Percentiles rank a stretch among this genome's conserved stretches.
Evolutionary conservation across 1,140 invertebrate species (phyloP).

Genomic region (Lasaia peninsularis): DNA sequence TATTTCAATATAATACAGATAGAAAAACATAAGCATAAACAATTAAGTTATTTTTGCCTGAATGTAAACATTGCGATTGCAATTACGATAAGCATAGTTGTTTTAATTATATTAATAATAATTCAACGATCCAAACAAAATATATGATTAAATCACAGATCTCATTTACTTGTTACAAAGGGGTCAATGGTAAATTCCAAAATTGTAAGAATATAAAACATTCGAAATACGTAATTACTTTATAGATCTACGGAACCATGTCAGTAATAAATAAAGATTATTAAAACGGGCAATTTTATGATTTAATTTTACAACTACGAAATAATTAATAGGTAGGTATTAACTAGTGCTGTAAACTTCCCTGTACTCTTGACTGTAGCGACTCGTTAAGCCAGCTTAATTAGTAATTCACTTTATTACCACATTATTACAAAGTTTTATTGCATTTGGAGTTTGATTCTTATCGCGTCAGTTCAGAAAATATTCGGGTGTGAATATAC

Average conservation of each 20-base stretch:
- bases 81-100: no score
- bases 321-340: slow-evolving; percentile 7
- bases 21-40: no score
- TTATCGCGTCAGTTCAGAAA: slow-evolving; percentile 10
- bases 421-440: slow-evolving; percentile 16
- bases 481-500: neutral
- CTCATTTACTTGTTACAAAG: no score
- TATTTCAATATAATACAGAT: no score
- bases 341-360: slow-evolving; percentile 1
- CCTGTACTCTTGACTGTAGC: slow-evolving; percentile 6
- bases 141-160: no score
- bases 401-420: slow-evolving; percentile 18
- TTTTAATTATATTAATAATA: no score
- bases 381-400: slow-evolving; percentile 17
- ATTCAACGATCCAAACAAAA: no score
- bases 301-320: slow-evolving; percentile 7
- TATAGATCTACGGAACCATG: slow-evolving; percentile 3
- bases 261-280: slow-evolving; percentile 8
- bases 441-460: slow-evolving; percentile 16
- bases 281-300: slow-evolving; percentile 1
- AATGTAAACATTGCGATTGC: no score
- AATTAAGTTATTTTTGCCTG: no score
- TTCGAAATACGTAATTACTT: neutral
- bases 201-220: neutral
- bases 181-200: no score